Evolutionary conservation across 2,888 invertebrate species (phyloP), one percentile per base, ranked within the genome.

Genomic region (Hoplodrina ambigua): DNA sequence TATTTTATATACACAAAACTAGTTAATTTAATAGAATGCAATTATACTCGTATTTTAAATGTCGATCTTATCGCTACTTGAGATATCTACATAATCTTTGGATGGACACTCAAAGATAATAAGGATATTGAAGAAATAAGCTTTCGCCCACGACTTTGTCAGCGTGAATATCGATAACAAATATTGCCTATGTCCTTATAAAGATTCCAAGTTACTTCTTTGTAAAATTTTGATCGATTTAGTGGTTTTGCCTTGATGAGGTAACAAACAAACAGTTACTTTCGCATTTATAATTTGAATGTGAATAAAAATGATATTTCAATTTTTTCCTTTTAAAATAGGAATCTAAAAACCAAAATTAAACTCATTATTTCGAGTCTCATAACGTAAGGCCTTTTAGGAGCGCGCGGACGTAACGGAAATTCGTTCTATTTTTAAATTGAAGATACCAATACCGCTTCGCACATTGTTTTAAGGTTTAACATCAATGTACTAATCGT

Each of bases 31-130:
- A 44, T 10, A 19, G 58, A 20, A 41, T 46, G 55, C n/a, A 55
- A 63, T 62, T 54, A 46, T 58, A n/a, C n/a, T n/a, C n/a, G n/a
- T n/a, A 30, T 71, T n/a, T 55, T 1, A 15, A 37, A 33, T 63
- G 20, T 41, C 0, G 55, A 56, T 72, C 49, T 71, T 56, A 64
- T 72, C 72, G 30, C 11, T 10, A 30, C 7, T 54, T n/a, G 15
- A 7, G 54, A 49, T 63, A 71, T 41, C 41, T 41, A 41, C 41
- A 41, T 41, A 13, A 13, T 46, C 46, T 46, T 17, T 46, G 15
- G 5, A 15, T 17, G 46, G 46, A 46, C 46, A 46, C 17, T 46
- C 11, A 6, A 46, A 63, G 70, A 71, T 71, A 50, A 33, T 46
- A 15, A 5, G 17, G 4, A 46, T 17, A 44, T 44, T 13, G 13